Base-by-base conservation (phyloP, 2,888 invertebrate genomes). In the Pterostichus niger region DNA sequence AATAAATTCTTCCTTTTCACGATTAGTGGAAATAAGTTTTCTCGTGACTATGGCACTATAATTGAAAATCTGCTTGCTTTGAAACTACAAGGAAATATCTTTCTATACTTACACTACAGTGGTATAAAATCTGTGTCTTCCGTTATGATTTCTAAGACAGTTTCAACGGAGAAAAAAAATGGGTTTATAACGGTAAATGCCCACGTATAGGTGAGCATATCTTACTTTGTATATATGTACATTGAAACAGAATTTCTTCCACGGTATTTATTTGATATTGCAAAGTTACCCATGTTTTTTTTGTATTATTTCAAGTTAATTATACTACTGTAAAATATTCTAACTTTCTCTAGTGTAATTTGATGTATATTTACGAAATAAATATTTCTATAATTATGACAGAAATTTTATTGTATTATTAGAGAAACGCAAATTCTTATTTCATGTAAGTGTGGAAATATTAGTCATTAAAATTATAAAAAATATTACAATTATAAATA, bases 71-170 rank as follows among this genome's bases (percentile, higher is more conserved):
- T 24, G 17, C 10, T 31, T 9, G 17, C 24, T 59, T 31, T 59
- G 59, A 24, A 5, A 11, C 59, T 59, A 64, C n/a, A 64, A 64
- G 33, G 35, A 64, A 64, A 35, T 11, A 64, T 64, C 33, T 64
- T 64, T 64, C 35, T 64, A 31, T 64, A 64, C 35, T 64, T 64
- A 64, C 33, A n/a, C 31, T 64, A 64, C 35, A 35, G 64, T 64
- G 35, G 49, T 52, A 52, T 75, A 52, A 17, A 75, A 75, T 75
- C 75, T 49, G 75, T 75, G 75, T 52, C 75, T 75, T 75, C 75
- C 75, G 75, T 75, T 75, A 75, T 75, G 40, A 52, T 75, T 75
- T 75, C 75, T 71, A 46, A 75, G 75, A 75, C 75, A 24, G 75
- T 52, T 75, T 31, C 33, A 75, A 52, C 13, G 52, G 13, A 75